Percentiles rank a stretch among this genome's conserved stretches.
Evolutionary conservation across 2,888 invertebrate genomes (phyloP).

Genomic region (Rotaria sp.): DNA sequence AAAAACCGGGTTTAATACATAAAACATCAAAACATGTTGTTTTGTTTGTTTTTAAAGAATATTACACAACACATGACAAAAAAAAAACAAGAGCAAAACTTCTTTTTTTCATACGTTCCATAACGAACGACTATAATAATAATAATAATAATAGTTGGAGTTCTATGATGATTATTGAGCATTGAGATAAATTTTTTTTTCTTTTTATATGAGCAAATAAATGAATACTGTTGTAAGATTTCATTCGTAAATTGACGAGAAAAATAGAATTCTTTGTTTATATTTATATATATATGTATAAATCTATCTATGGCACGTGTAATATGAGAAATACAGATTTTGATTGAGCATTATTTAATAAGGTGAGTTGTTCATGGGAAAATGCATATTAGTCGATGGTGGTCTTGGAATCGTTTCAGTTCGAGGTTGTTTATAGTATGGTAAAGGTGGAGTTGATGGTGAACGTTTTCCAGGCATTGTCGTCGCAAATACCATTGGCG

Average conservation of each 20-base stretch:
- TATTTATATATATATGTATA: background rate
- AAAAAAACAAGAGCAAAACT: background rate
- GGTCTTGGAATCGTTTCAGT: background rate
- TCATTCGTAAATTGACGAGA: background rate
- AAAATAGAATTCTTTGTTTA: background rate
- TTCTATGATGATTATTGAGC: background rate
- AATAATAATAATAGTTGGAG: background rate
- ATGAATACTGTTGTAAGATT: conserved; percentile 1
- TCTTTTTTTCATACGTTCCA: background rate
- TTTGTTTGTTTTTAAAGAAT: background rate
- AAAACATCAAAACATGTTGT: background rate
- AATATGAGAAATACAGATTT: background rate
- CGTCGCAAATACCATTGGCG: background rate
- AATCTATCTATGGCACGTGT: background rate
- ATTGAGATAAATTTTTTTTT: background rate
- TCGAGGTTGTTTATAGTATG: background rate
- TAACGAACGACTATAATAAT: background rate
- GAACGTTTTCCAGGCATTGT: background rate
- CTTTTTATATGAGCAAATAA: background rate
- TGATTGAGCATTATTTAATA: background rate
- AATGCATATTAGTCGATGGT: background rate
- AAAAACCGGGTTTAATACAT: background rate
- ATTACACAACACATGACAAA: background rate
- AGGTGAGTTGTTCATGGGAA: background rate
- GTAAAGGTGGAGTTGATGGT: background rate